Evolutionary conservation across 2,113 vertebrate genomes (phyloP).

Genomic region (Sinocyclocheilus maitianheensis): DNA sequence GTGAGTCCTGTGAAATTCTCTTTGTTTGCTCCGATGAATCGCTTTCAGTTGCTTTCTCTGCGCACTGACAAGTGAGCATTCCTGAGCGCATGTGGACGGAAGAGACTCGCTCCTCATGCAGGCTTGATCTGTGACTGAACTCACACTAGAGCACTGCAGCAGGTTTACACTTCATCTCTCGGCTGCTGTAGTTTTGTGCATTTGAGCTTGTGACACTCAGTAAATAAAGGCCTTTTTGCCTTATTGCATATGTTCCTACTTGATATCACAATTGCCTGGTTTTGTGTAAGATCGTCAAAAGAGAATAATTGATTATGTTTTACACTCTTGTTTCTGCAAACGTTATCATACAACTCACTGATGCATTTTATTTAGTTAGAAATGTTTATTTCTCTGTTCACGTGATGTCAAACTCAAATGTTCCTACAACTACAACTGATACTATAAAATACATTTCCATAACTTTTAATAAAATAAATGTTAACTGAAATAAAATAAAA

Average conservation of each 20-base stretch:
- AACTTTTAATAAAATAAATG: not conserved
- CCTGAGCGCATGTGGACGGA: slow-evolving; percentile 15
- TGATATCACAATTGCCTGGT: not conserved
- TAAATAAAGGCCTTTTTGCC: not conserved
- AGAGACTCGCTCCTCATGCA: not conserved
- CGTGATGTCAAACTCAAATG: not conserved
- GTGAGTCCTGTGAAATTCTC: slow-evolving; percentile 68
- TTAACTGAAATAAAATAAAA: not conserved
- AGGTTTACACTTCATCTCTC: not conserved
- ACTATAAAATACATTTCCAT: not conserved
- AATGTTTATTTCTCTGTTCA: not conserved
- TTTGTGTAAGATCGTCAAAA: not conserved
- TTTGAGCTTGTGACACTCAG: not conserved
- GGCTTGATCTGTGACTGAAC: not conserved
- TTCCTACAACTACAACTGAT: not conserved
- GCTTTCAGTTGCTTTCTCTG: slow-evolving; percentile 52
- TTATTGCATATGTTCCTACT: not conserved
- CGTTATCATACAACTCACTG: too few species aligned
- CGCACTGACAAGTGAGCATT: slow-evolving; percentile 68
- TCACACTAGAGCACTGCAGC: not conserved
- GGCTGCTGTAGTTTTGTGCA: not conserved
- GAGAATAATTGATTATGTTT: not conserved
- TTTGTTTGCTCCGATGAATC: slow-evolving; percentile 70
- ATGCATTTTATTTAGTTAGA: too few species aligned
- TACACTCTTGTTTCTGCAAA: not conserved